Evolutionary conservation across 2,113 vertebrate genomes (phyloP), one percentile per base, ranked within the genome.

Genomic region (Phrynocephalus versicolor): DNA sequence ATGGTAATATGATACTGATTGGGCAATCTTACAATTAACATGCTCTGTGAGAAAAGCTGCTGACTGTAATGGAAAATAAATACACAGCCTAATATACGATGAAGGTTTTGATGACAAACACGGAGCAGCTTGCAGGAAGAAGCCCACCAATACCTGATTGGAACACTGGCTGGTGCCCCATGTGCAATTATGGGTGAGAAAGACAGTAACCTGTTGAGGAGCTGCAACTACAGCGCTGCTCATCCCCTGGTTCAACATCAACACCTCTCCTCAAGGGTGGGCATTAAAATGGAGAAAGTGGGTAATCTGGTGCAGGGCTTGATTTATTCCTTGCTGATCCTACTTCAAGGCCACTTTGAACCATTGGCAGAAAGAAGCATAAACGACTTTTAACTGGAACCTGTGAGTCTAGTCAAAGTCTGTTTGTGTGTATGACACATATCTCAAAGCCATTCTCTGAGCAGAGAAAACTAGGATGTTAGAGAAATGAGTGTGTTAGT

Each of bases 211-310:
- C 37, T 8, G 57, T 84, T 2, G 64, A 65, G 10, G 10, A 2
- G 23, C 88, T 80, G 85, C 0, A 85, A 88, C 89, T 51, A 80
- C 83, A 87, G 74, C 1, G 1, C 35, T 78, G 1, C 85, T 16
- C 1, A 0, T 57, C 25, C 10, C 6, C 41, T 57, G 45, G 33
- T 10, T 65, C 21, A 55, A 1, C 82, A 45, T 83, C 33, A 90
- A 86, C 78, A 87, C 86, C 92, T 88, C 92, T 91, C 89, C 92
- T 86, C 23, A 4, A 0, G 62, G 2, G 85, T 57, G 77, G 81
- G 60, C 0, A 62, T 73, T 93, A 45, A 73, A 79, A 79, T 30
- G 0, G 33, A 57, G 62, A 57, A 55, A 79, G 15, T 65, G 39
- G 87, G 78, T 82, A 86, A 84, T 77, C 79, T 55, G 78, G 6